phyloP scores from a whole-genome alignment of 2,113 vertebrate species.

The Colossoma macropomum region DNA sequence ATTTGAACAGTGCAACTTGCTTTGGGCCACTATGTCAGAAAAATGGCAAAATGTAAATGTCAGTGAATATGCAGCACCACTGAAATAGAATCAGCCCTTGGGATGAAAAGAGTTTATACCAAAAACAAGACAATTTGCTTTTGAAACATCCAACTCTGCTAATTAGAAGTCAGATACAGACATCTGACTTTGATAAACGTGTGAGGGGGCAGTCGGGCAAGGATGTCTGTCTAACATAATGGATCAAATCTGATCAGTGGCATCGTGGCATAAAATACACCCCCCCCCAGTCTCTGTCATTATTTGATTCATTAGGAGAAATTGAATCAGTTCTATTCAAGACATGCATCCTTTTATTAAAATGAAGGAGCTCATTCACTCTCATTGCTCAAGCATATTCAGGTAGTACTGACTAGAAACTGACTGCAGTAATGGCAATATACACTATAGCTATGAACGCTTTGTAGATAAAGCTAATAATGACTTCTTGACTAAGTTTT shows the following conservation, averaged over 20 bases:
- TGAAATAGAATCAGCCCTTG: background rate
- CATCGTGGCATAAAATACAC: background rate
- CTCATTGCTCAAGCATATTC: background rate
- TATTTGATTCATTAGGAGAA: background rate
- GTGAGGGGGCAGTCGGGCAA: no score
- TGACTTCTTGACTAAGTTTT: slow-evolving; percentile 7
- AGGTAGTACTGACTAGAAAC: background rate
- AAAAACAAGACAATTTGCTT: background rate
- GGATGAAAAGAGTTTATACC: background rate
- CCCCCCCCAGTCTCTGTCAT: background rate
- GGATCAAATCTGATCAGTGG: background rate
- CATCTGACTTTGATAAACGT: no score
- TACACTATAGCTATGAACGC: background rate
- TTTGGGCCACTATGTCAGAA: slow-evolving; percentile 10
- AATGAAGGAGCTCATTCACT: background rate
- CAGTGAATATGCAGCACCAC: background rate
- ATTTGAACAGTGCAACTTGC: background rate
- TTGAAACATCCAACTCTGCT: no score
- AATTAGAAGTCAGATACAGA: no score
- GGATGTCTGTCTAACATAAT: background rate
- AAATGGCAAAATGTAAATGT: background rate
- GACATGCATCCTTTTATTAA: background rate
- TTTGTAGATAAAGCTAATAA: slow-evolving; percentile 1
- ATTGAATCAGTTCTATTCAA: background rate
- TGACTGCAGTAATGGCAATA: background rate